Conservation (phyloP, 2,888 invertebrate genomes). For the Camponotus fellah region DNA sequence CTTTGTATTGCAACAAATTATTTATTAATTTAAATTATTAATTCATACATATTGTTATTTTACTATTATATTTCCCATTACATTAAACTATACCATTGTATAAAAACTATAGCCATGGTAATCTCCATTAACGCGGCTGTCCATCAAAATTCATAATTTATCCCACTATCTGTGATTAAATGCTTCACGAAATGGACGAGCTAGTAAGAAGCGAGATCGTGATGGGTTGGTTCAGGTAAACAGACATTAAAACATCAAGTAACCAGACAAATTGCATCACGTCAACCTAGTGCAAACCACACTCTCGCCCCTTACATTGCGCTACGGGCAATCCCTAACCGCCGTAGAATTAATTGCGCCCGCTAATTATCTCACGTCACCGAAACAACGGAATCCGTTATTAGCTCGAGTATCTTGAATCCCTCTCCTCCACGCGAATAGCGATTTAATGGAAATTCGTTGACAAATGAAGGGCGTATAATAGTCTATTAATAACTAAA, state of each 20-base stretch:
- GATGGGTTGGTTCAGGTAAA: slow-evolving; percentile 44
- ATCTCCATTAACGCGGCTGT: slow-evolving; percentile 39
- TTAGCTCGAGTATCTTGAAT: slow-evolving; percentile 69
- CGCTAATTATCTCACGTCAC: slow-evolving; percentile 78
- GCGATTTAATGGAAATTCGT: slow-evolving; percentile 62
- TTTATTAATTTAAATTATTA: background rate
- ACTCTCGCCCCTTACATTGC: slow-evolving; percentile 67
- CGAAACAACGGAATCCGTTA: slow-evolving; percentile 76
- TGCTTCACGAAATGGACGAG: slow-evolving; percentile 28
- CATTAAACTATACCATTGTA: background rate
- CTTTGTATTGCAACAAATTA: background rate
- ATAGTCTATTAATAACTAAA: slow-evolving; percentile 31
- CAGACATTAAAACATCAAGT: slow-evolving; percentile 60
- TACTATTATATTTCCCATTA: background rate
- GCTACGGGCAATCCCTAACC: slow-evolving; percentile 70
- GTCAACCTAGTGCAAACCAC: slow-evolving; percentile 65
- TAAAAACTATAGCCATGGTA: background rate
- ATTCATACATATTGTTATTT: background rate
- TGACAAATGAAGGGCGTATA: slow-evolving; percentile 4
- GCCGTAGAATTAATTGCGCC: slow-evolving; percentile 78
- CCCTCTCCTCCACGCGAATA: slow-evolving; percentile 29
- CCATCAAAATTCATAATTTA: slow-evolving; percentile 31
- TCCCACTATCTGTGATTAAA: slow-evolving; percentile 42
- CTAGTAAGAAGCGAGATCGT: slow-evolving; percentile 39
- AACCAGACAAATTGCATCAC: slow-evolving; percentile 59